Evolutionary conservation across 1,140 invertebrate species (phyloP), one percentile per base, ranked within the genome.

Genomic region (Mizuhopecten yessoensis): DNA sequence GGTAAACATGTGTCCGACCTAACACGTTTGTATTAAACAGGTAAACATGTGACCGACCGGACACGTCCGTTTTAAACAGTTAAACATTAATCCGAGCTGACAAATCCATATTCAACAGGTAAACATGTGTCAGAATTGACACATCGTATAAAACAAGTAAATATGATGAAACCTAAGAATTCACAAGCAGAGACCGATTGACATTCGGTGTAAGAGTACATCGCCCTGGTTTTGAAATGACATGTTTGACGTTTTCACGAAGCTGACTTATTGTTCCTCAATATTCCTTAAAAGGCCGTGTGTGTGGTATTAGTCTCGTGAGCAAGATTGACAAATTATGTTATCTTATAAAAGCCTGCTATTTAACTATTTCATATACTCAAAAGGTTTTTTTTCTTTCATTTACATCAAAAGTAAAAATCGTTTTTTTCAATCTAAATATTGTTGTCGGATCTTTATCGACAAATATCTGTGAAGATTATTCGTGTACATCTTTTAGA

Each of bases 351-450:
- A 75, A n/a, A 29, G n/a, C 57, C 17, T 75, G 23, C 5, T 29
- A 5, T 75, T 75, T 75, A 75, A n/a, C 57, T 29, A n/a, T 49
- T 49, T 49, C n/a, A n/a, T 49, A 49, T 9, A 49, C 45, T 49
- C 15, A 2, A n/a, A 29, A 75, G 29, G 1, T 17, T 11, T 5
- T 29, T 75, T 75, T 75, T 75, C 57, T 5, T n/a, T 45, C 29
- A 75, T 75, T n/a, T 75, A 75, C 57, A 75, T 75, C 23, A 29
- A 29, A 75, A 75, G 23, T 5, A 75, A 29, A 75, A 75, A 29
- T 39, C 36, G 57, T 75, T 75, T 75, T 49, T 75, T 29, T 75
- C 57, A 75, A 29, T 75, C 29, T n/a, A n/a, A 75, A 75, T n/a
- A n/a, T 13, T 45, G 42, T 45, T 45, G 42, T 13, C 36, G 13